Base-by-base conservation (phyloP, 2,888 invertebrate species). In the Aphidius colemani region DNA sequence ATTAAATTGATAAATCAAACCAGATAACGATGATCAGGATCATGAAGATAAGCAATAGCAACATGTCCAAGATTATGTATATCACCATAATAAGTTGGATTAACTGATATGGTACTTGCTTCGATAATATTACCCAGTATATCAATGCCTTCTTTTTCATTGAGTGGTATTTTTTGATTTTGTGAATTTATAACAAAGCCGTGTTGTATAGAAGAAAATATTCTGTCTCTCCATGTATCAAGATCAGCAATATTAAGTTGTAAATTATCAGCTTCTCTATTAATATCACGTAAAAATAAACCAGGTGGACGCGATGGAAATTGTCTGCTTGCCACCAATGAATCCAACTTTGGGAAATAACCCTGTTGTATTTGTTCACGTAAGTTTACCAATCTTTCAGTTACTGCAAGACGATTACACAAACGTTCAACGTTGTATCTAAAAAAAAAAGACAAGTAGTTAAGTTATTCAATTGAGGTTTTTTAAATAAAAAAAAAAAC, bases 321-420 rank as follows among this genome's bases (percentile, higher is more conserved):
- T 3, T 89, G 84, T 1, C 92, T 84, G 73, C 90, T 90, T 30
- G 93, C 88, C 6, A 92, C 90, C 69, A 89, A 84, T 3, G 91
- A 91, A 82, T 93, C 91, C 77, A 94, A 83, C 82, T 94, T 94
- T 6, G 93, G 91, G 85, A 93, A 94, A 81, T 94, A 94, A 0
- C 89, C 94, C 78, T 94, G 93, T 0, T 81, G 78, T 69, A 94
- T 90, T 10, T 91, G 88, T 4, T 87, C 86, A 2, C 88, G 85
- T 81, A 90, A 87, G 78, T 92, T 87, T 69, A 85, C 86, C 70
- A 86, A 87, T 0, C 89, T 87, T 40, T 83, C 83, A 2, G 89
- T 89, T 0, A 90, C 87, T 0, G 85, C 77, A 72, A 94, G 77
- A 5, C 86, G 86, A 79, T 93, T 92, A 78, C 90, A 90, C 68